Base-by-base conservation (phyloP, 53 echinoderm and acorn worm genomes). In the Crossaster papposus region DNA sequence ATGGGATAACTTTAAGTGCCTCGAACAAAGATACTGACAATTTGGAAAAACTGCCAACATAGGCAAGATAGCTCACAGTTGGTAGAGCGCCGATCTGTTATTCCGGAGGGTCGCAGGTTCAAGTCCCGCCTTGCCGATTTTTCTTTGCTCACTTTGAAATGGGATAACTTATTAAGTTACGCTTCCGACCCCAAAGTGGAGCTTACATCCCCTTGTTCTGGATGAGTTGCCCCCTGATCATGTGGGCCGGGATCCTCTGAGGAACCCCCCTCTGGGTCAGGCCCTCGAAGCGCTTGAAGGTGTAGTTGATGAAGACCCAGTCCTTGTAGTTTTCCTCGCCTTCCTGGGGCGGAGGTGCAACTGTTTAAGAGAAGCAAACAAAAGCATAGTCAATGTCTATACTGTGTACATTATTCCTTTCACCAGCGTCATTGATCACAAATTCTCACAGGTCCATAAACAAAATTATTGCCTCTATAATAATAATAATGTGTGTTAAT, bases 281-380 rank as follows among this genome's bases (percentile, higher is more conserved):
- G 38, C 99, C 99, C 73, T 99, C 99, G 44, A 99, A 99, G 36
- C 99, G 79, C 88, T 99, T 99, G 95, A 99, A 99, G 6, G 99
- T 99, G 94, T 99, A 99, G 89, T 99, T 99, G 87, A 99, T 95
- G 81, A 99, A 99, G 23, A 99, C 99, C 99, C 99, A 99, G 86
- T 99, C 99, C 34, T 99, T 99, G 93, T 96, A 96, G 87, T 96
- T 93, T 37, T 96, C 97, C 24, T 96, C 99, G 22, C 93, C 95
- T 50, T 96, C 96, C 52, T 92, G 86, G 62, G 92, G 96, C 52
- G 88, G 90, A 22, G 99, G 96, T 22, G 99, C 94, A 54, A 99
- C 99, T 94, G 88, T 51, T 50, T n/a, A n/a, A 24, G 72, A 83
- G 37, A 70, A 71, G 83, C 38, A 52, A 54, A 29, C 11, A 33